Evolutionary conservation across 2,797 vertebrate genomes (phyloP).

Genomic region (Phrynocephalus guinanensis): DNA sequence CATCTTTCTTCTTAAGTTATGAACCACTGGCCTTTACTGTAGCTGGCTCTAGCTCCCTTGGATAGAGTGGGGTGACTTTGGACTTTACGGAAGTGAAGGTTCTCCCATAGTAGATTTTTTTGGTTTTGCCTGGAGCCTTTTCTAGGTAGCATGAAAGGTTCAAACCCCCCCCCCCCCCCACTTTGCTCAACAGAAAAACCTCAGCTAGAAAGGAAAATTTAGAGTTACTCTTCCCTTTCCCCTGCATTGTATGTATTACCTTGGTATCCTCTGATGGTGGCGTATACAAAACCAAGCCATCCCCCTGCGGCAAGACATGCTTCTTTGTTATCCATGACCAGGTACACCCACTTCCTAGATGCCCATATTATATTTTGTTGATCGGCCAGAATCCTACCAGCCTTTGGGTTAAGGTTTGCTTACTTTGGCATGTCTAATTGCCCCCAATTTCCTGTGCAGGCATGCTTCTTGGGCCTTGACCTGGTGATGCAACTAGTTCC

Average conservation of each 20-base stretch:
- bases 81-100: neutral
- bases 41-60: neutral
- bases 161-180: too few species aligned
- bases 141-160: neutral
- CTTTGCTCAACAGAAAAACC: neutral
- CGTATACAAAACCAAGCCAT: neutral
- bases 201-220: too few species aligned
- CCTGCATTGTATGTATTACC: neutral
- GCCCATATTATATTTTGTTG: too few species aligned
- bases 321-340: neutral
- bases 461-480: too few species aligned
- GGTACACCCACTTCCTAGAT: too few species aligned
- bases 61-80: neutral
- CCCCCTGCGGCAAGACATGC: neutral
- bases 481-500: too few species aligned
- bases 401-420: too few species aligned
- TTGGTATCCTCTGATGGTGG: neutral
- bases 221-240: neutral
- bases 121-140: neutral
- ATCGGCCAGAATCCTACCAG: too few species aligned
- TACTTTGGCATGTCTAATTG: too few species aligned
- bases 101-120: neutral
- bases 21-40: neutral
- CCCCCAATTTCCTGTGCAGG: too few species aligned
- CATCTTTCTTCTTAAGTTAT: constrained; percentile 19